Base-by-base conservation (phyloP, 2,113 vertebrate genomes). In the Turnix velox region DNA sequence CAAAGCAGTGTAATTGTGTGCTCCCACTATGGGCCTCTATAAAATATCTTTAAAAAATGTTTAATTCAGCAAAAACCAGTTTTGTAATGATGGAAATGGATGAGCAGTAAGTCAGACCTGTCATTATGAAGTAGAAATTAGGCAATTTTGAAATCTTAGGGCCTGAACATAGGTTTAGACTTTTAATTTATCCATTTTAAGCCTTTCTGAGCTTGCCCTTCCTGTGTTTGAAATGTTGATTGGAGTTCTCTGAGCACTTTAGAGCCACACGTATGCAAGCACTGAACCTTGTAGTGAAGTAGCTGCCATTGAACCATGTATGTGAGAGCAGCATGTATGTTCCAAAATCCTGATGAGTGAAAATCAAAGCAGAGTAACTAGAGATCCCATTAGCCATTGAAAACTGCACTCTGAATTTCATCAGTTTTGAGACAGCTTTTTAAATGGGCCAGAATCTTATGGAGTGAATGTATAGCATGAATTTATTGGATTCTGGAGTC, bases 61-160 rank as follows among this genome's bases (percentile, higher is more conserved):
- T 86, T 94, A 73, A 51, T 71, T 89, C 67, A 77, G 48, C 45
- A 88, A 75, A 74, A 87, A n/a, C 14, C 52, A 20, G 9, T 42
- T 30, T 49, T 46, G 28, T 9, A 46, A 42, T 39, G 13, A 54
- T 23, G 61, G 80, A 25, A 78, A 48, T 76, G 13, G 37, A 14
- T 37, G 49, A 67, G 22, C 35, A 62, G 9, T 69, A 55, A 28
- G 18, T 57, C 51, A 55, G 16, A 22, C 77, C 71, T 94, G 51
- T 37, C 37, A 20, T 16, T 80, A 59, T n/a, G n/a, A n/a, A n/a
- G n/a, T n/a, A n/a, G 42, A 35, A 88, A 77, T 14, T 2, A 51
- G 68, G 39, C 6, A 30, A 3, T 51, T 89, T 23, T 51, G 59
- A 88, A 84, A 43, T 67, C 55, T 84, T 46, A 37, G 7, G 18